A percentile compares a stretch with the other conserved stretches of the same genome.
Conservation (phyloP, 2,888 invertebrate genomes). For the Spialia ferax region DNA sequence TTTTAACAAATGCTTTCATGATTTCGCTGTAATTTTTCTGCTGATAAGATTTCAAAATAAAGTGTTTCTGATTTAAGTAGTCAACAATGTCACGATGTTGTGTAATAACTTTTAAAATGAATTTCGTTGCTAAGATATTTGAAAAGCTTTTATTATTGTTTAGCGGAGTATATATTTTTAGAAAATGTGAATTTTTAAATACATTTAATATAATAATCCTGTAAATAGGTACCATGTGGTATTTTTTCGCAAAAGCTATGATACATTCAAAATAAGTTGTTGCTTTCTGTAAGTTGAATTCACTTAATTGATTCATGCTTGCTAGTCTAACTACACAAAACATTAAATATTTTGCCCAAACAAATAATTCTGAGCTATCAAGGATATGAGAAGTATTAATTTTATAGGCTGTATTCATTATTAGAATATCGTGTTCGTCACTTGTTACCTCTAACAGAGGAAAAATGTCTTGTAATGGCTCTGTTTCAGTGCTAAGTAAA, state of each 20-base stretch:
- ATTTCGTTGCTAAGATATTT: constrained; percentile 65
- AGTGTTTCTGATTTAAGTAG: constrained; percentile 65
- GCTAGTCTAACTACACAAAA: constrained; percentile 71
- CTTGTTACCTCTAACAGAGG: constrained; percentile 56
- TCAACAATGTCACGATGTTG: constrained; percentile 63
- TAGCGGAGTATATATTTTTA: constrained; percentile 72
- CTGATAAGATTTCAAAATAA: constrained; percentile 79
- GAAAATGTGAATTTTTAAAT: constrained; percentile 71
- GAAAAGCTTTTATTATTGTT: constrained; percentile 62
- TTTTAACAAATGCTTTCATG: constrained; percentile 76
- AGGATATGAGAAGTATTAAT: constrained; percentile 54
- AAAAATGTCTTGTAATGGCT: constrained; percentile 66
- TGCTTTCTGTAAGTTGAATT: constrained; percentile 61
- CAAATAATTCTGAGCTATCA: constrained; percentile 70
- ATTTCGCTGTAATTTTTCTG: constrained; percentile 83
- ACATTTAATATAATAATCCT: constrained; percentile 64
- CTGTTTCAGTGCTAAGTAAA: constrained; percentile 66
- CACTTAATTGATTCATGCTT: constrained; percentile 61
- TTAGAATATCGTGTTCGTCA: constrained; percentile 55
- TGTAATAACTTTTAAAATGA: constrained; percentile 65
- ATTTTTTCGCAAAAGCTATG: constrained; percentile 63
- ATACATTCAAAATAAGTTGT: constrained; percentile 64
- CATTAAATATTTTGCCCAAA: constrained; percentile 77
- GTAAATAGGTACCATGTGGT: constrained; percentile 64
- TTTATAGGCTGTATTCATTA: constrained; percentile 59